Evolutionary conservation across 2,888 invertebrate genomes (phyloP), one percentile per base, ranked within the genome.

Genomic region (Catocala nupta): DNA sequence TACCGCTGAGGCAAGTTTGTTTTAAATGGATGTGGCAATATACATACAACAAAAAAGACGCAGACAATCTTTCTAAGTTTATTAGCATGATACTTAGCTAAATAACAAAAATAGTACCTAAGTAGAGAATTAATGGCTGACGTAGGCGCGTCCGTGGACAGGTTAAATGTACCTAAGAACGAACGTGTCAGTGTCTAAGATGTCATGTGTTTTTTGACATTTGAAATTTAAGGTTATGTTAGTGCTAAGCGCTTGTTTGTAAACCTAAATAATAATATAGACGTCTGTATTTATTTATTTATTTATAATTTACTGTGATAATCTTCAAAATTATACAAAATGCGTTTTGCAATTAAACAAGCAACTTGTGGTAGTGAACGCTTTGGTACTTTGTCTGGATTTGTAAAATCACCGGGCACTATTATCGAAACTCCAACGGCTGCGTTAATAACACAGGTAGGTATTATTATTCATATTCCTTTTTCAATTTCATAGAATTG

Each of bases 381-480:
- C 34, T 83, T 97, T 55, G 98, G 98, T 11, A 85, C 81, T n/a
- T 78, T 97, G 25, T 91, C 94, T 0, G 95, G 95, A 68, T 93
- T 97, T 60, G 86, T 94, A 34, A 95, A 95, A 77, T 92, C 95
- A 54, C 95, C 95, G 0, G 93, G 92, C 56, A 81, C 94, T 43
- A 81, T 84, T 51, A 94, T 97, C 53, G 96, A 96, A 89, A 98
- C 98, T 33, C 98, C 98, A 0, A 88, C 96, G 55, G 93, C 96
- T 39, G 95, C 98, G 80, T 90, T 98, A 63, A 96, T 97, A 67
- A 97, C 98, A 7, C 96, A 96, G 95, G 96, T 96, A 91, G 7
- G 36, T 39, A 39, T 25, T 60, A 48, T 55, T 52, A 42, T 47
- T 34, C 49, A 39, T 55, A 4, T 10, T 16, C 5, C 4, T 50